These are phyloP conservation scores for Brienomyrus longianalis DNA, from an alignment of 2,113 vertebrate genomes.

Conservation along the genomic window DNA sequence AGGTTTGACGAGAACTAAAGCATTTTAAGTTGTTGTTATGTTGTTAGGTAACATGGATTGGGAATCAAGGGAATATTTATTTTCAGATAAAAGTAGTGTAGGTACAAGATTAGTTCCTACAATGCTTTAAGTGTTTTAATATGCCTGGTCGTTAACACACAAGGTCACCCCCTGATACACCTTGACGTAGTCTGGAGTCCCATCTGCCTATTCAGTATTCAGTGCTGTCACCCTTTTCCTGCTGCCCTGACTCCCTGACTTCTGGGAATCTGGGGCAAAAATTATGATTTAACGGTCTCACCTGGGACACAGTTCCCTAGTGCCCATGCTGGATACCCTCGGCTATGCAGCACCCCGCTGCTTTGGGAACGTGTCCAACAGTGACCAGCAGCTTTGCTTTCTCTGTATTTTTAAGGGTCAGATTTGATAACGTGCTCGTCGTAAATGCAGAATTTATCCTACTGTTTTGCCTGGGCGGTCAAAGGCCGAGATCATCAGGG, in stretches of 20 bases:
- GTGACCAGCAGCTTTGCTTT: background rate
- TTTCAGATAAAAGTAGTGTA: background rate
- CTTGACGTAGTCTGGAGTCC: constrained; percentile 23
- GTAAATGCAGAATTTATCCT: background rate
- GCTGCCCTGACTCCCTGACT: constrained; percentile 30
- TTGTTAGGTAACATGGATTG: background rate
- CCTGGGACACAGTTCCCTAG: background rate
- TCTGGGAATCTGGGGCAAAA: constrained; percentile 15
- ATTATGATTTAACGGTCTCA: background rate
- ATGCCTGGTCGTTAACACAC: background rate
- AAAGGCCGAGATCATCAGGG: background rate
- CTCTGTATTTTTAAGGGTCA: background rate
- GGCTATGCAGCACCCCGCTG: background rate
- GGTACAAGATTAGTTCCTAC: background rate
- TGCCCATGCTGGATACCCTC: background rate
- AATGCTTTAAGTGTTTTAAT: background rate
- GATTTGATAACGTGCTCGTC: background rate
- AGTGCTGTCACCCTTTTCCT: constrained; percentile 41
- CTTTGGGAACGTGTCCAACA: background rate
- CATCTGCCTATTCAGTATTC: constrained; percentile 32
- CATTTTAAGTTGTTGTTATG: background rate
- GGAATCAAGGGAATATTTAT: background rate
- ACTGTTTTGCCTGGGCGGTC: background rate
- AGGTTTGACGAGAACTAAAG: background rate
- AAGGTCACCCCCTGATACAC: background rate